Evolutionary conservation across 1,140 invertebrate species (phyloP).

Genomic region (Chrysopa pallens): DNA sequence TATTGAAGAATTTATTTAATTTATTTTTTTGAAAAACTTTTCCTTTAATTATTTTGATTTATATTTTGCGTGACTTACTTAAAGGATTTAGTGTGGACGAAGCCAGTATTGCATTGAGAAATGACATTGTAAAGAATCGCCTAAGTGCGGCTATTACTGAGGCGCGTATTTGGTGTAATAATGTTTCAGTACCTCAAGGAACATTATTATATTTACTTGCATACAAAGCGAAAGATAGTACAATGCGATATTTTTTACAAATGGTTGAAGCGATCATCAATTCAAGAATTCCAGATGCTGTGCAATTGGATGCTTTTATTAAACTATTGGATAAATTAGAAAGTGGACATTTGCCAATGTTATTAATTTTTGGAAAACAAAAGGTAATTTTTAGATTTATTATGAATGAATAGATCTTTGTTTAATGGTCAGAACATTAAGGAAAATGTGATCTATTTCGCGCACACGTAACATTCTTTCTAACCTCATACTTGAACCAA

Average conservation of each 20-base stretch:
- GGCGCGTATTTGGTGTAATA: conserved; percentile 10
- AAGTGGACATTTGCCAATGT: conserved; percentile 8
- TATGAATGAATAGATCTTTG: no score
- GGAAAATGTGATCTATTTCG: no score
- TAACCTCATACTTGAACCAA: no score
- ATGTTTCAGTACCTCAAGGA: conserved; percentile 11
- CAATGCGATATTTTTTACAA: conserved; percentile 13
- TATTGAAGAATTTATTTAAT: no score
- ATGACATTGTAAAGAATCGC: conserved; percentile 10
- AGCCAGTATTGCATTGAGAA: conserved; percentile 11
- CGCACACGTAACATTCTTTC: no score
- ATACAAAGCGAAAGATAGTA: conserved; percentile 9
- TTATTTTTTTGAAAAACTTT: no score
- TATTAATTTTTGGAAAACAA: conserved; percentile 8
- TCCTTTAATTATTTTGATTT: no score
- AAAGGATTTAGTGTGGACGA: conserved; percentile 11
- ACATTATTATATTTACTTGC: conserved; percentile 11
- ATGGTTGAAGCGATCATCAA: conserved; percentile 13
- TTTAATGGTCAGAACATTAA: no score
- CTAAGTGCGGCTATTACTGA: conserved; percentile 12
- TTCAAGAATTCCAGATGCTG: conserved; percentile 9
- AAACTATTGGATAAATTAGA: conserved; percentile 15
- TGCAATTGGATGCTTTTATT: conserved; percentile 15
- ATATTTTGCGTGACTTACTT: no score
- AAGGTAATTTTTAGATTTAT: no score